phyloP scores from a whole-genome alignment of 2,797 vertebrate species.

The Phrynocephalus forsythii region DNA sequence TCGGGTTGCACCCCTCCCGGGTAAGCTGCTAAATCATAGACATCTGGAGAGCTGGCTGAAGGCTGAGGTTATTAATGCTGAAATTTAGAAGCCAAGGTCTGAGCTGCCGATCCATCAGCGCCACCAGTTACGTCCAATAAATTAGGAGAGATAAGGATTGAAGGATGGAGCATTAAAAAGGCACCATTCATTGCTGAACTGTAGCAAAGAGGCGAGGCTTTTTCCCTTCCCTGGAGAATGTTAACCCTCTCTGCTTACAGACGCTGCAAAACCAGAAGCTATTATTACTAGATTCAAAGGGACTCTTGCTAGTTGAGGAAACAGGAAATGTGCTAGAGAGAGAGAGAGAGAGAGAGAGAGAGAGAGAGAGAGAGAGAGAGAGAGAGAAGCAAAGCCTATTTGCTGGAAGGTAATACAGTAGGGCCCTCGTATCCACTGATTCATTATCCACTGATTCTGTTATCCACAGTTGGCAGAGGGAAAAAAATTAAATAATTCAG shows the following conservation, averaged over 20 bases:
- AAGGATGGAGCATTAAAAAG: slow-evolving; percentile 83
- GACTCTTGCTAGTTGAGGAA: background rate
- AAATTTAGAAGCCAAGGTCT: slow-evolving; percentile 88
- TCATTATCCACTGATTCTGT: too few relatives aligned
- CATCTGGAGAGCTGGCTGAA: slow-evolving; percentile 79
- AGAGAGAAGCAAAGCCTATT: too few relatives aligned
- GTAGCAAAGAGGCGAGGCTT: slow-evolving; percentile 55
- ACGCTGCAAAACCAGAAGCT: background rate
- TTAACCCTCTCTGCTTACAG: slow-evolving; percentile 48
- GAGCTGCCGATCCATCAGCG: slow-evolving; percentile 82
- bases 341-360: background rate
- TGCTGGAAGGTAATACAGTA: too few relatives aligned
- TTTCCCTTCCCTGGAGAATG: background rate
- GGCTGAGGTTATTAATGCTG: slow-evolving; percentile 85
- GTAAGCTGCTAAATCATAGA: slow-evolving; percentile 79
- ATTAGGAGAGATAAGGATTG: slow-evolving; percentile 87
- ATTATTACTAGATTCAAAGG: fast-evolving
- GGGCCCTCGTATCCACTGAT: too few relatives aligned
- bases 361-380: too few relatives aligned
- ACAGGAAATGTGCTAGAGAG: background rate
- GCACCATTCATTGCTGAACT: slow-evolving; percentile 73
- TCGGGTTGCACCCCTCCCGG: slow-evolving; percentile 73
- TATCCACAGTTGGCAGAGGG: too few relatives aligned
- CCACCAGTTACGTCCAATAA: slow-evolving; percentile 82
- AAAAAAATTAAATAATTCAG: too few relatives aligned